Conservation (phyloP, 2,113 vertebrate genomes). For the Mandrillus leucophaeus region DNA sequence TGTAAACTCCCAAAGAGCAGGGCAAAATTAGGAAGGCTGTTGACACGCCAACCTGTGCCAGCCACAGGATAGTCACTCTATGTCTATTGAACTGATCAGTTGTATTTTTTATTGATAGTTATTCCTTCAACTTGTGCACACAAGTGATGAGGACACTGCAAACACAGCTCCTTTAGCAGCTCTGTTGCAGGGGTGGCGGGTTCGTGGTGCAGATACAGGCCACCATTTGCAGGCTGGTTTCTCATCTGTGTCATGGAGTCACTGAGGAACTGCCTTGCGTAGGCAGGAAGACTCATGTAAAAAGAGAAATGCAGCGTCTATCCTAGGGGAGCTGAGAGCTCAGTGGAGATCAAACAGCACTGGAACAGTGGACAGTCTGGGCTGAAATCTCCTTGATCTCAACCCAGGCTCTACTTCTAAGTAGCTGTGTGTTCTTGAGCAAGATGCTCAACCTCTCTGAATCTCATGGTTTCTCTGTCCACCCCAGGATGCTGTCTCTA, state of each 20-base stretch:
- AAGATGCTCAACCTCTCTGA: not conserved
- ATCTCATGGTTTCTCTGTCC: not conserved
- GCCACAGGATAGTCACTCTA: too few relatives aligned
- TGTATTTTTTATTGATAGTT: too few relatives aligned
- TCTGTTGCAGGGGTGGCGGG: not conserved
- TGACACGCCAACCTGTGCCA: not conserved
- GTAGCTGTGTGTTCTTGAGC: not conserved
- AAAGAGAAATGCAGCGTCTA: not conserved
- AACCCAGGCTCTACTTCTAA: not conserved
- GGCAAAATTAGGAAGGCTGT: not conserved
- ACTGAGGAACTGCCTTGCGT: accelerated
- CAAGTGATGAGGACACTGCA: too few relatives aligned
- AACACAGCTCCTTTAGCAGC: not conserved
- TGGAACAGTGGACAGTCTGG: not conserved
- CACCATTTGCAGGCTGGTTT: not conserved
- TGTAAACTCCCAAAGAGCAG: not conserved
- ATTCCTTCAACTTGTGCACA: not conserved
- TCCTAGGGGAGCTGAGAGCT: not conserved
- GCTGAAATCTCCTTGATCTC: not conserved
- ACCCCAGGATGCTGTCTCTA: not conserved
- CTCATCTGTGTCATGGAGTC: not conserved
- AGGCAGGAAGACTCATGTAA: not conserved
- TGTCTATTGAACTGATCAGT: not conserved
- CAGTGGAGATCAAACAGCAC: not conserved
- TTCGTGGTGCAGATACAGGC: accelerated